Conservation (phyloP, 2,888 invertebrate species). For the Acholoe squamosa region DNA sequence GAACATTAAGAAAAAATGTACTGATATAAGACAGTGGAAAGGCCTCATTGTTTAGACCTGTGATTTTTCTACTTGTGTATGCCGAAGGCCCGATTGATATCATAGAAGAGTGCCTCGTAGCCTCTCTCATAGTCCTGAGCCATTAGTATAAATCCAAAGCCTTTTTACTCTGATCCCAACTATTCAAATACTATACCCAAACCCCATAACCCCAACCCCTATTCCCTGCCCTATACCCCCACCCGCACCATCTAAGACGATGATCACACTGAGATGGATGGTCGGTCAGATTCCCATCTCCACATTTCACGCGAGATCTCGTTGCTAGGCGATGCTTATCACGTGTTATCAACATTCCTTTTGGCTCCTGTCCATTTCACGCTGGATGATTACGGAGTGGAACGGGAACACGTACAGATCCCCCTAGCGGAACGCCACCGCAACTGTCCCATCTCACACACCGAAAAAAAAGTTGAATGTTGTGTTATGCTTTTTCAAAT, state of each 20-base stretch:
- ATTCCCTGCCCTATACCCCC: no score
- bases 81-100: no score
- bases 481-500: neutral
- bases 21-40: no score
- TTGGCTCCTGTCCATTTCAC: conserved; percentile 52
- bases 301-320: conserved; percentile 36
- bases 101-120: no score
- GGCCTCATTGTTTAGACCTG: no score
- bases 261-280: conserved; percentile 39
- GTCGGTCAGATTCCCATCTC: conserved; percentile 8
- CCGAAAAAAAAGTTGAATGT: no score
- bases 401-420: conserved; percentile 43
- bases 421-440: neutral
- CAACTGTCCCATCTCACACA: neutral
- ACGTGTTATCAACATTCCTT: conserved; percentile 49
- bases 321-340: conserved; percentile 52
- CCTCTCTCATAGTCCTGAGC: no score
- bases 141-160: no score
- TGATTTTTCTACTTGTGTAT: no score
- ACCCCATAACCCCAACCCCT: neutral
- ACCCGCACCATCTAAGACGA: neutral
- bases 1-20: no score
- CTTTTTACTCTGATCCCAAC: no score
- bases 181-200: neutral
- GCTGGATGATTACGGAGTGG: conserved; percentile 11